phyloP scores from a whole-genome alignment of 2,113 vertebrate genomes.

The Lampris megalopsis region DNA sequence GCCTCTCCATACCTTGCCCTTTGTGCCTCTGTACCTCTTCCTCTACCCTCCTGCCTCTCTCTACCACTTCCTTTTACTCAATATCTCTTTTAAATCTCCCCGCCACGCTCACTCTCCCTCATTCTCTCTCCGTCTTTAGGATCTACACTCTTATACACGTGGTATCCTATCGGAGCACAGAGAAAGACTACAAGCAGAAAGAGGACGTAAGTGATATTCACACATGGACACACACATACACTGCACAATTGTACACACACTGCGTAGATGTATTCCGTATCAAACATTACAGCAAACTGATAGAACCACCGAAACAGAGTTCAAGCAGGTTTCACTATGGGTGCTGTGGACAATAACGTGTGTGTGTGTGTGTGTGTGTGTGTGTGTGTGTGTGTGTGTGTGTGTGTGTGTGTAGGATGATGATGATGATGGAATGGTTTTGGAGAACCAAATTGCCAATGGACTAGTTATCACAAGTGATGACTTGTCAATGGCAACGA shows the following conservation, averaged over 20 bases:
- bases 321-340: too few species aligned
- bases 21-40: conserved; percentile 36
- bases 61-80: too few species aligned
- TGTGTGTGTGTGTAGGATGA: conserved; percentile 40
- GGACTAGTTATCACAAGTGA: conserved; percentile 68
- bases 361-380: neutral
- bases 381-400: neutral
- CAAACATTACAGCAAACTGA: too few species aligned
- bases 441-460: conserved; percentile 53
- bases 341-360: neutral
- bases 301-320: too few species aligned
- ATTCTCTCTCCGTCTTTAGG: conserved; percentile 53
- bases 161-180: conserved; percentile 80
- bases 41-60: too few species aligned
- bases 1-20: neutral
- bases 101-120: too few species aligned
- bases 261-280: neutral
- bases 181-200: conserved; percentile 78
- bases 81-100: too few species aligned
- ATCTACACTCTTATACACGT: conserved; percentile 85
- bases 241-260: neutral
- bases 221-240: neutral
- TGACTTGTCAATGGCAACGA: conserved; percentile 55
- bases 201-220: conserved; percentile 59
- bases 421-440: conserved; percentile 41